Conservation (phyloP, 2,113 vertebrate genomes). For the Caloenas nicobarica region DNA sequence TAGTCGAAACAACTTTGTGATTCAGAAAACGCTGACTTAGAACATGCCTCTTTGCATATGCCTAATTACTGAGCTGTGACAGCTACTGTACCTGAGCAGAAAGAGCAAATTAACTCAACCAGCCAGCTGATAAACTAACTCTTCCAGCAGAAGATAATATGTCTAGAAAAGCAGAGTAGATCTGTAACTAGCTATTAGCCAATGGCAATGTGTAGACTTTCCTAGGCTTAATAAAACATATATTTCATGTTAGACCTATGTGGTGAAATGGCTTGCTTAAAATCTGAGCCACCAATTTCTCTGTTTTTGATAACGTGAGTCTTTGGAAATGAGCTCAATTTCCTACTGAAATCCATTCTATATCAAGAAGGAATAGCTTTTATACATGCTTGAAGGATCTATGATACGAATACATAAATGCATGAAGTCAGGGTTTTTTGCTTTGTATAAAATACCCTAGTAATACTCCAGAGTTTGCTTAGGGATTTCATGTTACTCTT, state of each 20-base stretch:
- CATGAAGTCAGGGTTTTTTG: background rate
- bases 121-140: background rate
- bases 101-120: background rate
- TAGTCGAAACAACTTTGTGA: background rate
- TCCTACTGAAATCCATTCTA: background rate
- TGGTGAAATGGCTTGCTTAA: background rate
- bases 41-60: background rate
- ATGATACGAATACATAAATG: background rate
- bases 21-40: background rate
- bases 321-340: background rate
- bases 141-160: background rate
- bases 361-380: too few relatives aligned
- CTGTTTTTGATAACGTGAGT: background rate
- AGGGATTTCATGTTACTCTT: background rate
- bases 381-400: background rate
- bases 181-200: background rate
- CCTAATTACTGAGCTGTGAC: background rate
- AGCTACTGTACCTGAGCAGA: background rate
- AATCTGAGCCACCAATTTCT: background rate
- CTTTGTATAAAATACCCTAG: background rate
- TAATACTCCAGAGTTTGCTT: background rate
- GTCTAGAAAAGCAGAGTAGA: background rate
- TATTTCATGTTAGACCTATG: background rate
- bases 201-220: background rate
- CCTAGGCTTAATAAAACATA: background rate